Conservation (phyloP, 2,888 invertebrate genomes). For the Taphrorychus bicolor region DNA sequence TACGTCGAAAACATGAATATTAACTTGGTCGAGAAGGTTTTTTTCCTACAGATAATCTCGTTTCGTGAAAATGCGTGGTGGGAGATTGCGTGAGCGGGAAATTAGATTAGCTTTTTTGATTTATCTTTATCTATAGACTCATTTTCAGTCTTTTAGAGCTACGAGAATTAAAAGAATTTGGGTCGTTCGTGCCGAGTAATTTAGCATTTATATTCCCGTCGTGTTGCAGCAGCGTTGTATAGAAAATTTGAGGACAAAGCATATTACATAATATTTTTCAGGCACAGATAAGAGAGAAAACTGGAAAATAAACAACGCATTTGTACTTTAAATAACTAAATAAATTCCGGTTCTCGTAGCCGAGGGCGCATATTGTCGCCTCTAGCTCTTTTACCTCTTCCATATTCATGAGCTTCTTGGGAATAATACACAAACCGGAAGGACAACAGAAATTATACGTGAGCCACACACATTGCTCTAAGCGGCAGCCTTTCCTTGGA, state of each 20-base stretch:
- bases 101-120: constrained; percentile 7
- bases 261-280: neutral
- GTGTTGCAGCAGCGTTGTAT: neutral
- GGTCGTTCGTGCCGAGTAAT: neutral
- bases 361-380: neutral
- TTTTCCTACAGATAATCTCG: neutral
- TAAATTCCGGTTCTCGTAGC: neutral
- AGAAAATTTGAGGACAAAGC: neutral
- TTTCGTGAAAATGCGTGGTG: constrained; percentile 15
- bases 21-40: neutral
- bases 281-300: neutral
- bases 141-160: neutral
- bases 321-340: neutral
- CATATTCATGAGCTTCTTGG: constrained; percentile 5
- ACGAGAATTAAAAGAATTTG: neutral
- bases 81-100: constrained; percentile 16
- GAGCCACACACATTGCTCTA: neutral
- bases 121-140: neutral
- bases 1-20: neutral
- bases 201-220: neutral
- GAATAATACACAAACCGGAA: constrained; percentile 5
- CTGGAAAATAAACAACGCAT: neutral
- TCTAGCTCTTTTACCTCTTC: constrained; percentile 2
- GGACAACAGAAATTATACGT: constrained; percentile 5
- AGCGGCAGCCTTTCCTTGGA: constrained; percentile 8